phyloP scores from a whole-genome alignment of 2,888 invertebrate species.

The Dyspetes luteomarginatus region DNA sequence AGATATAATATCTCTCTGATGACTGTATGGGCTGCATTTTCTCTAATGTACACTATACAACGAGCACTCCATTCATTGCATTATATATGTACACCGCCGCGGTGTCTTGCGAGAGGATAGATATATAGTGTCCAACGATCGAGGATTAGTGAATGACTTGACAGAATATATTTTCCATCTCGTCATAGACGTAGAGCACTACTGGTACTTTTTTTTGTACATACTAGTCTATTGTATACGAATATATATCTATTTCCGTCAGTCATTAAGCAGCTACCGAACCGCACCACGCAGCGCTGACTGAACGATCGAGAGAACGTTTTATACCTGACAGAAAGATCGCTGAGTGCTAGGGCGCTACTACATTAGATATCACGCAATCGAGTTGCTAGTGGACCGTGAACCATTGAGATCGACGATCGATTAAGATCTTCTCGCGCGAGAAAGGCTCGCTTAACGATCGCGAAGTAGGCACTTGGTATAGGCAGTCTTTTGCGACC shows the following conservation, averaged over 20 bases:
- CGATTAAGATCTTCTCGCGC: conserved; percentile 52
- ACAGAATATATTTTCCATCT: conserved; percentile 50
- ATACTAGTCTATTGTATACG: conserved; percentile 12
- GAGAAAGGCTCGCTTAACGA: conserved; percentile 55
- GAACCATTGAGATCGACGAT: conserved; percentile 52
- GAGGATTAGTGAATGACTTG: conserved; percentile 49
- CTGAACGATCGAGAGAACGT: conserved; percentile 49
- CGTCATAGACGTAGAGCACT: conserved; percentile 35
- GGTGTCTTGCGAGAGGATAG: not conserved
- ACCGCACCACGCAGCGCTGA: conserved; percentile 35
- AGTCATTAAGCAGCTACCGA: conserved; percentile 50
- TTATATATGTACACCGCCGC: too few relatives aligned
- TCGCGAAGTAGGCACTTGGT: conserved; percentile 49
- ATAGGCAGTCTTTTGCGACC: conserved; percentile 30
- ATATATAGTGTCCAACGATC: not conserved
- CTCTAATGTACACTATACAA: conserved; percentile 20
- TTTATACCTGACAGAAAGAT: conserved; percentile 29
- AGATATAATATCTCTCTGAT: not conserved
- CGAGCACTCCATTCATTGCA: conserved; percentile 9
- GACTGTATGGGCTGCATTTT: conserved; percentile 18
- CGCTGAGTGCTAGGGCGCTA: conserved; percentile 18
- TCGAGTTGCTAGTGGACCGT: conserved; percentile 19
- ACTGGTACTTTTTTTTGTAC: not conserved
- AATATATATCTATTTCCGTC: conserved; percentile 32
- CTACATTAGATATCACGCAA: conserved; percentile 29